Percentiles rank a stretch among this genome's conserved stretches.
Conservation (phyloP, 2,797 vertebrate species). For the Tolypeutes matacus region DNA sequence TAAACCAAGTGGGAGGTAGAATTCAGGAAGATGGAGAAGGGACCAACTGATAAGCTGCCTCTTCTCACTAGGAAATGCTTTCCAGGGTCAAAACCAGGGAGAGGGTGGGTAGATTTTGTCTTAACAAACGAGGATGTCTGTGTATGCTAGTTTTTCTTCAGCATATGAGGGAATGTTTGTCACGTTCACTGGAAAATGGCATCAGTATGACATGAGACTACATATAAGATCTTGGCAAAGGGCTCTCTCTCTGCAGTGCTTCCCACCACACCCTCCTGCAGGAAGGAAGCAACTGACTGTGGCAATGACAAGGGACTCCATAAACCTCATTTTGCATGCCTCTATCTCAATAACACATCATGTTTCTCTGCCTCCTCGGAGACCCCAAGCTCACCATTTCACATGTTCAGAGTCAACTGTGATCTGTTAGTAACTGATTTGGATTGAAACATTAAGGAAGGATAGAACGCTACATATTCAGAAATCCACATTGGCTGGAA, state of each 20-base stretch:
- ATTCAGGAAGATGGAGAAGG: constrained; percentile 6
- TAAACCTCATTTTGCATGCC: background rate
- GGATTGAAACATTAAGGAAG: background rate
- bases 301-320: constrained; percentile 1
- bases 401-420: background rate
- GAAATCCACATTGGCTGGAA: background rate
- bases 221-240: constrained; percentile 39
- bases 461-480: constrained; percentile 37
- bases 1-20: background rate
- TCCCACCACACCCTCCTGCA: constrained; percentile 17
- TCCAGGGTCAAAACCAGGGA: background rate
- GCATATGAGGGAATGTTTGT: background rate
- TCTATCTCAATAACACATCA: constrained; percentile 7
- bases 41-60: background rate
- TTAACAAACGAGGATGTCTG: constrained; percentile 30
- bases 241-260: constrained; percentile 39
- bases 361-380: constrained; percentile 12
- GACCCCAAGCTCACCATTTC: background rate
- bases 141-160: background rate
- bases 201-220: background rate
- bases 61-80: constrained; percentile 16
- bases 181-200: background rate
- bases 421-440: constrained; percentile 28
- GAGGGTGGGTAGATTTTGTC: background rate
- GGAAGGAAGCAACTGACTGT: constrained; percentile 4